These are phyloP conservation scores for Aegotheles bennettii DNA, from an alignment of 2,113 vertebrate species.

Conservation along the genomic window DNA sequence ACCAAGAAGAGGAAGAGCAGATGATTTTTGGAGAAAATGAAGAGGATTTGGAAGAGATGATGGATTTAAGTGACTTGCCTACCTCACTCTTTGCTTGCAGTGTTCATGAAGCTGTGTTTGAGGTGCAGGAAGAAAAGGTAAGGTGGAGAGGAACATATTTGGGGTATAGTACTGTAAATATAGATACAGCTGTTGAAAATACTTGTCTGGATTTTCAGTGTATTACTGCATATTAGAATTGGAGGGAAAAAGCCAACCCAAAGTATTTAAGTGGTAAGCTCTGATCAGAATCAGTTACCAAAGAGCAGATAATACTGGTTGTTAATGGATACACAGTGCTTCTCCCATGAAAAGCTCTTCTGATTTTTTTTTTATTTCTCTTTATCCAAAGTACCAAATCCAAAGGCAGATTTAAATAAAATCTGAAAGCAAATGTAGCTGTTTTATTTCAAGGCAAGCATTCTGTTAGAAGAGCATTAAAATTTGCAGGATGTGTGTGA, in stretches of 20 bases:
- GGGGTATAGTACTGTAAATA: neutral
- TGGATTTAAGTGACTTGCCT: slow-evolving; percentile 92
- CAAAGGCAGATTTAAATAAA: neutral
- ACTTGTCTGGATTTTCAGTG: neutral
- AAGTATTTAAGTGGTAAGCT: neutral
- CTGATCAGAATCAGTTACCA: neutral
- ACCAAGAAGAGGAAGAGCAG: slow-evolving; percentile 86
- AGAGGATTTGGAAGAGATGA: slow-evolving; percentile 88
- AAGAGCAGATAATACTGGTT: neutral
- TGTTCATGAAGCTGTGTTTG: slow-evolving; percentile 86
- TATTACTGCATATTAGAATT: neutral
- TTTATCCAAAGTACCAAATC: neutral
- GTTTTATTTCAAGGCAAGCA: neutral
- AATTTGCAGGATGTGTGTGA: neutral
- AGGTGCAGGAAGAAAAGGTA: slow-evolving; percentile 85
- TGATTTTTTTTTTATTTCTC: neutral
- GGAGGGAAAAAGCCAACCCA: neutral
- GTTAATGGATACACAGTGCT: neutral
- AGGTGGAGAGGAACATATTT: neutral
- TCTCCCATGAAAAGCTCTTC: neutral
- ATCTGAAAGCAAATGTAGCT: neutral
- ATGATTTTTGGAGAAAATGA: slow-evolving; percentile 92
- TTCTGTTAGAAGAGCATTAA: neutral
- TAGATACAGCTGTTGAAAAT: rapidly evolving
- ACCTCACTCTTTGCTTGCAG: slow-evolving; percentile 89